These are phyloP conservation scores for Dromas ardeola DNA, from an alignment of 2,113 vertebrate species.

Conservation along the genomic window DNA sequence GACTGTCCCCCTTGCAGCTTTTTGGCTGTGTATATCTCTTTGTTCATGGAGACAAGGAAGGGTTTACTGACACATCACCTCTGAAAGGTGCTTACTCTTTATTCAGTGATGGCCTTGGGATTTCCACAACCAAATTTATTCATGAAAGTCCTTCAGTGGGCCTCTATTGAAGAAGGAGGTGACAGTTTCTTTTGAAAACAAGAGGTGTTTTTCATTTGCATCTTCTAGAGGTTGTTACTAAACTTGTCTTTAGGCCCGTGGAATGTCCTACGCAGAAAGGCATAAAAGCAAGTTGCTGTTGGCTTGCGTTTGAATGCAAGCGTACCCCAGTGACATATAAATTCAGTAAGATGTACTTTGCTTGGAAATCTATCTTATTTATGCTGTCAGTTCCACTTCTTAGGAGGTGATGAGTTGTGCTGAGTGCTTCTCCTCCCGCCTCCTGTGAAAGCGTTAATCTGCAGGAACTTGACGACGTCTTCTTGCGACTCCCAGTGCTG, in stretches of 20 bases:
- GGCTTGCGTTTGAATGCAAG: conserved; percentile 22
- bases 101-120: neutral
- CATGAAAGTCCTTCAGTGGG: neutral
- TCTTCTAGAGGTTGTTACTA: neutral
- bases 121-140: neutral
- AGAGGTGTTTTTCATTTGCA: neutral
- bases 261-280: neutral
- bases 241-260: neutral
- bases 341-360: neutral
- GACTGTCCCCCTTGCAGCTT: neutral
- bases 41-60: neutral
- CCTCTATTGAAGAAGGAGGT: neutral
- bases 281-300: neutral
- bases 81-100: conserved; percentile 12
- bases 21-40: neutral
- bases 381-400: conserved; percentile 13
- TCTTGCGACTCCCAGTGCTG: neutral
- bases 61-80: neutral
- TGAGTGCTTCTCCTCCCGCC: neutral
- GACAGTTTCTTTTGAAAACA: neutral
- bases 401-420: neutral
- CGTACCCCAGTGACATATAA: conserved; percentile 13
- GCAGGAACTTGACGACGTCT: neutral
- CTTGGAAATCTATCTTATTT: conserved; percentile 41
- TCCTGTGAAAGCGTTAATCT: neutral